Conservation (phyloP, 2,888 invertebrate genomes). For the Calliopum simillimum region DNA sequence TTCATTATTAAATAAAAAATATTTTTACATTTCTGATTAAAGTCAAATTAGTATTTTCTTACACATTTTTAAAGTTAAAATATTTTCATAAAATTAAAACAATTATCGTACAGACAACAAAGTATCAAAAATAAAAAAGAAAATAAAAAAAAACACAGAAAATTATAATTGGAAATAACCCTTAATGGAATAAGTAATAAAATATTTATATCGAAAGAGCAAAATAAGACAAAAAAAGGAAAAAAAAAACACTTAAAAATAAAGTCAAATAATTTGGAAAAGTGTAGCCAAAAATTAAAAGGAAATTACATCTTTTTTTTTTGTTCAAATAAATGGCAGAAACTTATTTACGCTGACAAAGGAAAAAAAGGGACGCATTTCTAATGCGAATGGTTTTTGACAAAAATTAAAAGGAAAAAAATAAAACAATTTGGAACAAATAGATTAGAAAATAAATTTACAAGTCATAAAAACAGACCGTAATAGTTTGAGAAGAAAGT, state of each 20-base stretch:
- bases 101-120: conserved; percentile 23
- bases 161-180: neutral
- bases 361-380: neutral
- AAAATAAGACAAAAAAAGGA: conserved; percentile 16
- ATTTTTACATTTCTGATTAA: conserved; percentile 14
- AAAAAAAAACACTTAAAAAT: neutral
- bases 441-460: too few species aligned
- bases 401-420: too few species aligned
- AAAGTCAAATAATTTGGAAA: neutral
- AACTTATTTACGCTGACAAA: too few species aligned
- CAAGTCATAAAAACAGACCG: too few species aligned
- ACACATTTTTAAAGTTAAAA: neutral
- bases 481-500: too few species aligned
- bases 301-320: neutral
- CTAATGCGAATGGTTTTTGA: neutral
- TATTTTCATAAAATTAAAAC: conserved; percentile 16
- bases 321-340: neutral
- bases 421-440: too few species aligned
- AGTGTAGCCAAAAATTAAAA: neutral
- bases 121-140: conserved; percentile 14
- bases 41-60: neutral
- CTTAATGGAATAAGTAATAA: conserved; percentile 1
- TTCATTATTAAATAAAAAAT: neutral
- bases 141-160: neutral
- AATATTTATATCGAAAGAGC: conserved; percentile 13